Percentiles rank a stretch among this genome's conserved stretches.
Conservation (phyloP, 2,888 invertebrate genomes). For the Nephrocerus scutellatus region DNA sequence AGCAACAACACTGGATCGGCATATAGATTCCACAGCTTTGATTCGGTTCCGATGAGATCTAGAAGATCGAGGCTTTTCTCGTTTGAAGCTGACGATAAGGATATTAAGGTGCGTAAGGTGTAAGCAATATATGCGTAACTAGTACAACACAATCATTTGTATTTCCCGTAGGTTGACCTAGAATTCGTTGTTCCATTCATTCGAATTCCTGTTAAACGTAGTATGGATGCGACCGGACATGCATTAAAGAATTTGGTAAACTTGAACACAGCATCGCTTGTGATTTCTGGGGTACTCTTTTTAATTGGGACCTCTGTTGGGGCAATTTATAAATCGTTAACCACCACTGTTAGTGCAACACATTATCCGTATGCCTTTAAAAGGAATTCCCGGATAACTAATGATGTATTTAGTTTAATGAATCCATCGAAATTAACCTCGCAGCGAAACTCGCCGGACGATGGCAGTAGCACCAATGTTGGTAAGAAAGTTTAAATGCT, state of each 20-base stretch:
- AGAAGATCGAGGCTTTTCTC: constrained; percentile 20
- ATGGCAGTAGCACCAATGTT: no score
- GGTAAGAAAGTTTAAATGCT: no score
- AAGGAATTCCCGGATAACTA: constrained; percentile 1
- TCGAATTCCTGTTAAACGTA: constrained; percentile 51
- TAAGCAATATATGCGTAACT: neutral
- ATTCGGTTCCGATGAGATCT: neutral
- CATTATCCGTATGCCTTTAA: neutral
- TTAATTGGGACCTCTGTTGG: constrained; percentile 47
- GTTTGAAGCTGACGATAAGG: constrained; percentile 33
- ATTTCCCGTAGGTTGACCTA: constrained; percentile 51
- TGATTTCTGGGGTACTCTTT: constrained; percentile 51
- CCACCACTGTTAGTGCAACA: constrained; percentile 3
- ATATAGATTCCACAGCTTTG: no score
- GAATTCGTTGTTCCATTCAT: constrained; percentile 57
- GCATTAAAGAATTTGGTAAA: constrained; percentile 47
- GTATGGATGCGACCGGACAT: constrained; percentile 37
- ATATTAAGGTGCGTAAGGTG: constrained; percentile 25
- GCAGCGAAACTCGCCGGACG: no score
- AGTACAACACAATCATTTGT: neutral
- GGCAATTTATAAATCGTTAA: constrained; percentile 31
- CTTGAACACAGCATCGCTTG: constrained; percentile 53
- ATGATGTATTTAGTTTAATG: no score
- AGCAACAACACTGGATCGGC: no score
- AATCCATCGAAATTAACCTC: no score